Base-by-base conservation (phyloP, 2,113 vertebrate genomes). In the Corvus hawaiiensis region DNA sequence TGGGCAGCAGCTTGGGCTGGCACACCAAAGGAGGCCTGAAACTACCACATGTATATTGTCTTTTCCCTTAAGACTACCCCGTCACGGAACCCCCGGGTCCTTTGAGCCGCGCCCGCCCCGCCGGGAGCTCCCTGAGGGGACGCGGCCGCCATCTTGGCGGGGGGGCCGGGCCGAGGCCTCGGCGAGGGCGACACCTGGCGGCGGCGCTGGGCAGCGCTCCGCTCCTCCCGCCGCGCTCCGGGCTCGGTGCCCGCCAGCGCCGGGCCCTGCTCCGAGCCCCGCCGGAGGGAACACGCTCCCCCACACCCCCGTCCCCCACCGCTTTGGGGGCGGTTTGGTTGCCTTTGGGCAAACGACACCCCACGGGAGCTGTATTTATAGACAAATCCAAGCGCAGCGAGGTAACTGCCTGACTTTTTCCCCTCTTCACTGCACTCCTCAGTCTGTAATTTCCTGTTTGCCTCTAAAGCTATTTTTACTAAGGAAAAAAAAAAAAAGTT, bases 391-490 rank as follows among this genome's bases (percentile, higher is more conserved):
- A 55, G 72, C 62, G 3, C 18, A 1, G 44, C 1, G 2, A 89
- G 68, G 49, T 52, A 35, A 33, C 90, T 69, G 73, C 41, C 44
- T 28, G 76, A 17, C 13, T 78, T 81, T 35, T 8, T 3, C 44
- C 35, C 16, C 52, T 61, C 49, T 68, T 83, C 46, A 41, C 27
- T 56, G 46, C 21, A 3, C 81, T 67, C 24, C 61, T 69, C 21
- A 33, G 52, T 28, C 56, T 46, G 67, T 46, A 44, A 96, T 92
- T 83, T 93, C 79, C 83, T 92, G 52, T 87, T 93, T 78, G 68
- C 89, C 83, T 80, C 68, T 39, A 75, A 85, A 85, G 58, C 54
- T 94, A 43, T 77, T 93, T 92, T 87, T 92, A 74, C 48, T 71
- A 18, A 49, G 23, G 5, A 4, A 16, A 27, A 33, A 8, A 4